These are phyloP conservation scores for Neostethus bicornis DNA, from an alignment of 2,797 vertebrate genomes.

Conservation along the genomic window DNA sequence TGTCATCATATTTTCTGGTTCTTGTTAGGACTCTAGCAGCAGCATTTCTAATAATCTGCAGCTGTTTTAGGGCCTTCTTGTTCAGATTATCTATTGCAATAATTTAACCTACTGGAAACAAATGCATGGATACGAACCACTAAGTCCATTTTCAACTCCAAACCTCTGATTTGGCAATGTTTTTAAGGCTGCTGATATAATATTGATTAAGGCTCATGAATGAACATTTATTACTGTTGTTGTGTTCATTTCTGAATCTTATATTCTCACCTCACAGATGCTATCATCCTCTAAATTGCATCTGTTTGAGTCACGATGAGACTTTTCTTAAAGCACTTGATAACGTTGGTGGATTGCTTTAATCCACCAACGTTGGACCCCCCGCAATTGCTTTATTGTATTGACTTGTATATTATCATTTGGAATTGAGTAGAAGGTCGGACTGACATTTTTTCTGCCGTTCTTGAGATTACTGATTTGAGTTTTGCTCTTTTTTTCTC, in stretches of 20 bases:
- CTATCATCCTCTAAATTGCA: neutral
- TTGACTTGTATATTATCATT: neutral
- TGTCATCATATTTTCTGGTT: no score
- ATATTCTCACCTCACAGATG: neutral
- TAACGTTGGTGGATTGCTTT: neutral
- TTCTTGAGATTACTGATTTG: neutral
- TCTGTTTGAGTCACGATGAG: neutral
- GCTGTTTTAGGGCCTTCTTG: no score
- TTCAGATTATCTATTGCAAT: no score
- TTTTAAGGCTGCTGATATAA: no score
- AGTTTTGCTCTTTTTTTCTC: neutral
- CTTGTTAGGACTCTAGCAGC: no score
- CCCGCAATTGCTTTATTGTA: no score
- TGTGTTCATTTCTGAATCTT: neutral
- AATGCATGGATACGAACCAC: neutral
- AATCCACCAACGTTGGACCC: no score
- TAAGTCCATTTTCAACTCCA: no score
- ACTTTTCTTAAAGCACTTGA: neutral
- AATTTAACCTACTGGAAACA: no score
- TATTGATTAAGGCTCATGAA: no score
- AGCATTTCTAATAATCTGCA: no score
- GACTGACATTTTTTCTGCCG: neutral
- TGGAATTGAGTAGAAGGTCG: neutral
- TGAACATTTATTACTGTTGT: neutral
- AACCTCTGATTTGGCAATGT: no score